Conservation (phyloP, 1,140 invertebrate species). For the Cherax quadricarinatus region DNA sequence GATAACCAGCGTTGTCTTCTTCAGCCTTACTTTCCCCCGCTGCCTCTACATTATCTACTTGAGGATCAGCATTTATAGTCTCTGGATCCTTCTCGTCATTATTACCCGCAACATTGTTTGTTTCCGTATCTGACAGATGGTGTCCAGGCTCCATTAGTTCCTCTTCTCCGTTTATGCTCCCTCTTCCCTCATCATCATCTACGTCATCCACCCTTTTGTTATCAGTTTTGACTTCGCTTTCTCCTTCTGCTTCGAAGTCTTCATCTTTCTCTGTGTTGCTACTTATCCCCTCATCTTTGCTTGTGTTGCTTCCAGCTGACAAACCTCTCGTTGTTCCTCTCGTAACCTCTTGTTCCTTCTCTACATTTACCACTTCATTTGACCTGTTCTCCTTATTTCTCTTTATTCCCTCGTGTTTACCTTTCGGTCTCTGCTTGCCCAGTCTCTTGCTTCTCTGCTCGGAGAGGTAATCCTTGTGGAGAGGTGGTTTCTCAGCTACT, state of each 20-base stretch:
- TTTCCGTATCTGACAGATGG: not conserved
- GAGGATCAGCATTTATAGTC: not conserved
- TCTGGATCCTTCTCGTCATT: not conserved
- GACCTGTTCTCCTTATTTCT: not conserved
- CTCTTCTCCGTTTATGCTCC: constrained; percentile 39
- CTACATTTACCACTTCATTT: not conserved
- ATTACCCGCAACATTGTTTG: not conserved
- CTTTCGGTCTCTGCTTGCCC: constrained; percentile 15
- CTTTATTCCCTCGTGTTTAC: not conserved
- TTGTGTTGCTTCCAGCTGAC: constrained; percentile 11
- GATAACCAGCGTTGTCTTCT: constrained; percentile 18
- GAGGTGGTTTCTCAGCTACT: not conserved
- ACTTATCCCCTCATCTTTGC: constrained; percentile 52
- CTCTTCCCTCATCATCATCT: constrained; percentile 49
- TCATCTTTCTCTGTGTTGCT: constrained; percentile 49
- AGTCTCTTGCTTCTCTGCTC: constrained; percentile 32
- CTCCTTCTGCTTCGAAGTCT: constrained; percentile 25
- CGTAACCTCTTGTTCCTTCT: no score
- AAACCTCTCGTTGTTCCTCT: not conserved
- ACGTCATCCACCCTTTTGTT: not conserved
- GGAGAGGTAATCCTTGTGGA: constrained; percentile 39
- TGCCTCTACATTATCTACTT: not conserved
- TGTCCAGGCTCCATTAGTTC: not conserved
- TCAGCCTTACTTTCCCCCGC: not conserved
- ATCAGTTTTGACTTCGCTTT: not conserved